A percentile compares a stretch with the other conserved stretches of the same genome.
These are phyloP conservation scores for Elysia crispata DNA, from an alignment of 2,888 invertebrate genomes.

Conservation along the genomic window DNA sequence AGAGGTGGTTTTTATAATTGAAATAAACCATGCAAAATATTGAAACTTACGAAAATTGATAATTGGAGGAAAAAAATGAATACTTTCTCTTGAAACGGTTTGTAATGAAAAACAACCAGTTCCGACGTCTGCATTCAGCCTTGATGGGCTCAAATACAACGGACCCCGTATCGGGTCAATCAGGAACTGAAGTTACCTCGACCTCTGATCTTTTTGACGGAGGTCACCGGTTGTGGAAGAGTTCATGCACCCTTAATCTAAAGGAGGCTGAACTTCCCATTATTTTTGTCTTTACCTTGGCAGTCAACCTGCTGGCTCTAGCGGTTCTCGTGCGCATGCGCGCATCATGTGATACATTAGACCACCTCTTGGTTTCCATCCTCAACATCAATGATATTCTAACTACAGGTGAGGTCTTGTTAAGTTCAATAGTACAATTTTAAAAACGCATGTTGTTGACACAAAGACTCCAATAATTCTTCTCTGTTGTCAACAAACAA, in stretches of 20 bases:
- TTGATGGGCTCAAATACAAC: no score
- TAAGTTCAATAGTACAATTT: no score
- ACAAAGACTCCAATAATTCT: no score
- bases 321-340: constrained; percentile 39
- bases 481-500: no score
- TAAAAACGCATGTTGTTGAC: no score
- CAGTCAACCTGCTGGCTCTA: constrained; percentile 18
- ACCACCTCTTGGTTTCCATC: constrained; percentile 38
- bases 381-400: constrained; percentile 38
- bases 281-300: constrained; percentile 16
- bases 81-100: no score
- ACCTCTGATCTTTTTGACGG: no score
- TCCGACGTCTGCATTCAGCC: no score
- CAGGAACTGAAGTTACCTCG: no score
- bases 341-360: constrained; percentile 35
- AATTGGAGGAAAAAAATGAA: background rate
- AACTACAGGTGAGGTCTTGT: constrained; percentile 22
- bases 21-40: constrained; percentile 13
- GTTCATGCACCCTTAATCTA: constrained; percentile 23
- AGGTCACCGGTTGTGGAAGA: no score
- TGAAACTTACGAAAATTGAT: constrained; percentile 18
- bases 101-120: no score
- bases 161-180: no score
- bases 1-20: background rate
- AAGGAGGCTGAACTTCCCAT: constrained; percentile 26